Percentiles rank a stretch among this genome's conserved stretches.
These are phyloP conservation scores for Apodemus speciosus DNA, from an alignment of 2,113 vertebrate species.

Conservation along the genomic window DNA sequence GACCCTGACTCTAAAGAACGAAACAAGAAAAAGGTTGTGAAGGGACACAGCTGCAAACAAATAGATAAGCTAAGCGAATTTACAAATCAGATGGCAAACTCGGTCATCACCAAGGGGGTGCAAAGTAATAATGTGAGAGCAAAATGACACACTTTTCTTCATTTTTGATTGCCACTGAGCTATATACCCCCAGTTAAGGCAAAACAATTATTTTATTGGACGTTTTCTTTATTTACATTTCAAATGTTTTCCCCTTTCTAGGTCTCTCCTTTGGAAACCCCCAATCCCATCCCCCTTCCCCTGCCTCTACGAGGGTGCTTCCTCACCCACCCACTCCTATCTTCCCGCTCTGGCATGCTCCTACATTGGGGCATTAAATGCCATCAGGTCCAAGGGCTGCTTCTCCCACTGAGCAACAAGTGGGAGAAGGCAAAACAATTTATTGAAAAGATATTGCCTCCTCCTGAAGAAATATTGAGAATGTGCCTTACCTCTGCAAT, in stretches of 20 bases:
- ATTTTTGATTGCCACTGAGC: neutral
- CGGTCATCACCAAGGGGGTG: neutral
- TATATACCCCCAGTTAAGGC: neutral
- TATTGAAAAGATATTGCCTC: neutral
- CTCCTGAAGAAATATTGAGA: constrained; percentile 29
- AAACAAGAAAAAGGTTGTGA: neutral
- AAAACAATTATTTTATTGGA: neutral
- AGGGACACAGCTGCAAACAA: neutral
- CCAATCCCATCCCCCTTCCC: too few species aligned
- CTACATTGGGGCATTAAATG: too few species aligned
- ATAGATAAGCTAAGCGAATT: constrained; percentile 10
- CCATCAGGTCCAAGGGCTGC: too few species aligned
- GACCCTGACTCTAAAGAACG: neutral
- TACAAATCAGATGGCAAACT: neutral
- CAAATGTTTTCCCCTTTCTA: too few species aligned
- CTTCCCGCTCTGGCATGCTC: too few species aligned
- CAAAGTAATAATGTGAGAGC: neutral
- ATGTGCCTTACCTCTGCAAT: neutral
- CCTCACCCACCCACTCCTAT: too few species aligned
- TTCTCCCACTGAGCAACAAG: too few species aligned
- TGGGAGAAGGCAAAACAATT: neutral
- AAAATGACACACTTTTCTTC: neutral
- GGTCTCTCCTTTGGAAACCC: too few species aligned
- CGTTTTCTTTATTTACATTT: too few species aligned
- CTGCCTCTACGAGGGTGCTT: too few species aligned